Conservation (phyloP, 2,113 vertebrate species). For the Rhegmatorhina hoffmannsi region DNA sequence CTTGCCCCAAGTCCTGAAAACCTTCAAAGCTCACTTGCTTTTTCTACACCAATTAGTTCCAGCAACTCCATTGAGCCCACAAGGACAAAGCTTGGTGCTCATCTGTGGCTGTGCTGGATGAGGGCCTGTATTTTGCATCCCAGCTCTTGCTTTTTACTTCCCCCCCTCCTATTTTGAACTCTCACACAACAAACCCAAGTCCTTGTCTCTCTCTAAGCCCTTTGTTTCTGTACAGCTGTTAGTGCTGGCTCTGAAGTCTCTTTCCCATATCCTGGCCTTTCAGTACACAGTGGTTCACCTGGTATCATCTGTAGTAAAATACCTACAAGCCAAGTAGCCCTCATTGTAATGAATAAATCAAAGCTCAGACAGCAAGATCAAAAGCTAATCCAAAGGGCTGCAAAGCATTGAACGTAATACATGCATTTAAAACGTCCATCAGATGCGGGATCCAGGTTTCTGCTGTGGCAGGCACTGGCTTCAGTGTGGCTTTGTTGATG, state of each 20-base stretch:
- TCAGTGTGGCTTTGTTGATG: neutral
- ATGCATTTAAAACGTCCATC: neutral
- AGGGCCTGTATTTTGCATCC: neutral
- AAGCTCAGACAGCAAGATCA: neutral
- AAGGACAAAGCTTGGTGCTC: neutral
- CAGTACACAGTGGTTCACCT: neutral
- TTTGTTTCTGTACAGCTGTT: neutral
- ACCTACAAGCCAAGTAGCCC: neutral
- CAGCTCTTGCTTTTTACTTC: neutral
- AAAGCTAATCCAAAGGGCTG: neutral
- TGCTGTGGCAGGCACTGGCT: neutral
- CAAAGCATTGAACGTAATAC: neutral
- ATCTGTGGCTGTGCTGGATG: fast-evolving
- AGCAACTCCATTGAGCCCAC: neutral
- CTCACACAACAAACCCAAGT: neutral
- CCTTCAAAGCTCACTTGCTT: neutral
- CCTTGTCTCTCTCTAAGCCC: neutral
- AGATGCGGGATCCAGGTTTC: neutral
- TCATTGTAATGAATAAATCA: neutral
- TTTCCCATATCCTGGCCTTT: neutral
- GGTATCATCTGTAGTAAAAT: neutral
- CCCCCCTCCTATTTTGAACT: neutral
- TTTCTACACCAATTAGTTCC: neutral
- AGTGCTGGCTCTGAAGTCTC: neutral
- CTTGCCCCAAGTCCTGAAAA: neutral